A percentile compares a stretch with the other conserved stretches of the same genome.
phyloP scores from a whole-genome alignment of 2,888 invertebrate species.

The Pheosia tremula region DNA sequence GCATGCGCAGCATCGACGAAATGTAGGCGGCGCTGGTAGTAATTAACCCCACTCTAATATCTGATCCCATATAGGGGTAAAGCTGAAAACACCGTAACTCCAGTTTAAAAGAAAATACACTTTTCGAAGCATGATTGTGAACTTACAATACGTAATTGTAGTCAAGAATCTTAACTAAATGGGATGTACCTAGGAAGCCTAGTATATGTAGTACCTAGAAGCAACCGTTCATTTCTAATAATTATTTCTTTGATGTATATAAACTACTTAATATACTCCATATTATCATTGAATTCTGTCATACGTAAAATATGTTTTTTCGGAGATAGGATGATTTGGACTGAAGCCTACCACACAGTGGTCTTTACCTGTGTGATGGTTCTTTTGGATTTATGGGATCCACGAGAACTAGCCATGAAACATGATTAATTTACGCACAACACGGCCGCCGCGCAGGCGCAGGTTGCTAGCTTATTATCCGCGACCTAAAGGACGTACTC shows the following conservation, averaged over 20 bases:
- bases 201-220: too few species aligned
- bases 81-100: slow-evolving; percentile 18
- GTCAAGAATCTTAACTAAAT: too few species aligned
- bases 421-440: slow-evolving; percentile 55
- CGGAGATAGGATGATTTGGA: not conserved
- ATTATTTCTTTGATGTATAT: too few species aligned
- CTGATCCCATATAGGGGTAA: slow-evolving; percentile 44
- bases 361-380: slow-evolving; percentile 37
- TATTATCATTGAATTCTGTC: too few species aligned
- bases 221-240: too few species aligned
- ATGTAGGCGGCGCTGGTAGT: slow-evolving; percentile 59
- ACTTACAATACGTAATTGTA: too few species aligned
- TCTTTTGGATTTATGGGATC: slow-evolving; percentile 38
- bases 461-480: slow-evolving; percentile 15
- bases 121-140: too few species aligned
- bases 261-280: too few species aligned
- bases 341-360: slow-evolving; percentile 4
- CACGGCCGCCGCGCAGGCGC: slow-evolving; percentile 15
- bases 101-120: not conserved
- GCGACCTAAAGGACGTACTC: slow-evolving; percentile 21
- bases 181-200: too few species aligned
- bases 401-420: slow-evolving; percentile 50
- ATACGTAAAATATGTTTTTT: not conserved
- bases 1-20: slow-evolving; percentile 54
- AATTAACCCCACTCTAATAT: slow-evolving; percentile 52